Base-by-base conservation (phyloP, 2,888 invertebrate genomes). In the Dinocampus coccinellae region DNA sequence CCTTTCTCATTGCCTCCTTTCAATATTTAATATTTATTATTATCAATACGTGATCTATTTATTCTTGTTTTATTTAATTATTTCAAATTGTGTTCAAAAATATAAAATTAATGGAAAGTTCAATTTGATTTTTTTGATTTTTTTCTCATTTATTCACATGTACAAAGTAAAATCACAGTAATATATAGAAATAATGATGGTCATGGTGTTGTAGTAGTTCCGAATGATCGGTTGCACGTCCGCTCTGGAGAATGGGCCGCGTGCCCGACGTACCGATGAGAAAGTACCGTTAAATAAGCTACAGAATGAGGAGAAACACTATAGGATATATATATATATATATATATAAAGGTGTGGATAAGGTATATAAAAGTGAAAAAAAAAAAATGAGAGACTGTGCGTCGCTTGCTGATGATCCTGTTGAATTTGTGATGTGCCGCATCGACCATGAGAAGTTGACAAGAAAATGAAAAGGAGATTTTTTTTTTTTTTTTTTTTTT, bases 221-320 rank as follows among this genome's bases (percentile, higher is more conserved):
- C 61, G 61, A 61, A 34, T 61, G 22, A 61, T 61, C 61, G 39
- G 61, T 61, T 61, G 61, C 61, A 39, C 61, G 61, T 39, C 22
- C 61, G 64, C 33, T 64, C 24, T n/a, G 26, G 39, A 42, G 64
- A 64, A 52, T 65, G n/a, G 53, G 53, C 53, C 55, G 65, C 70
- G 63, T 63, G 64, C 55, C 52, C 70, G 64, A 36, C 62, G 52
- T 65, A 70, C 72, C 53, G 69, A 70, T 70, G 63, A 69, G 71
- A 65, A 72, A 73, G 73, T 74, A 73, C 70, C 75, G 73, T 76
- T 74, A 74, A 73, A 69, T 72, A 39, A 60, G 70, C 68, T 69
- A 61, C 39, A 58, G 55, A 55, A 26, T 61, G 34, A 61, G 39
- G 39, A 36, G 34, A 61, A 61, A 61, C 20, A 61, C 16, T 16